These are phyloP conservation scores for Geophilus truncorum DNA, from an alignment of 2,888 invertebrate genomes.

Conservation along the genomic window DNA sequence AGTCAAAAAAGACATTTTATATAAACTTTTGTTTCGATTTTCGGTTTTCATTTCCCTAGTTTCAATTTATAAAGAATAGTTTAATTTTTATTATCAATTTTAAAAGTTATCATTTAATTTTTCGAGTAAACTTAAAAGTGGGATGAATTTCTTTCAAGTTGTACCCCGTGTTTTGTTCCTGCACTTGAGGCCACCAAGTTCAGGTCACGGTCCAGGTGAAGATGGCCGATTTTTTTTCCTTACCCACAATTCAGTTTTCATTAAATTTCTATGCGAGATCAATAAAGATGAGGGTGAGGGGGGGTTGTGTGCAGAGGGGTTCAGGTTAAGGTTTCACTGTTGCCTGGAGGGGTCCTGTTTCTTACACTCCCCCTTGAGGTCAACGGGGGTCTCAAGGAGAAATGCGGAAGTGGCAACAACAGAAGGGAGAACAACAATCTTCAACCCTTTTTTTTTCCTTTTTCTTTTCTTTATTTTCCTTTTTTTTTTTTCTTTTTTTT, in stretches of 20 bases:
- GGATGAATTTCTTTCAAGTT: not conserved
- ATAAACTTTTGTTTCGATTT: not conserved
- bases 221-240: not conserved
- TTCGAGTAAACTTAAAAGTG: not conserved
- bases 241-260: not conserved
- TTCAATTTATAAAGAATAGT: not conserved
- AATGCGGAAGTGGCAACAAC: conserved; percentile 11
- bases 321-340: not conserved
- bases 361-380: conserved; percentile 1
- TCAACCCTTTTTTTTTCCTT: not conserved
- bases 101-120: too few relatives aligned
- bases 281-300: not conserved
- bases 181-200: conserved; percentile 17
- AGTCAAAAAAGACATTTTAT: too few relatives aligned
- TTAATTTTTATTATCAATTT: too few relatives aligned
- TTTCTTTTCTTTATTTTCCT: too few relatives aligned
- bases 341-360: not conserved
- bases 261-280: not conserved
- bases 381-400: conserved; percentile 2
- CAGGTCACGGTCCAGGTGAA: conserved; percentile 16
- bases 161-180: not conserved
- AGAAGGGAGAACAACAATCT: not conserved
- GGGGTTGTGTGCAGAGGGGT: not conserved
- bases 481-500: not conserved
- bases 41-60: not conserved